Evolutionary conservation across 2,888 invertebrate genomes (phyloP), one percentile per base, ranked within the genome.

Genomic region (Podotricha telesiphe): DNA sequence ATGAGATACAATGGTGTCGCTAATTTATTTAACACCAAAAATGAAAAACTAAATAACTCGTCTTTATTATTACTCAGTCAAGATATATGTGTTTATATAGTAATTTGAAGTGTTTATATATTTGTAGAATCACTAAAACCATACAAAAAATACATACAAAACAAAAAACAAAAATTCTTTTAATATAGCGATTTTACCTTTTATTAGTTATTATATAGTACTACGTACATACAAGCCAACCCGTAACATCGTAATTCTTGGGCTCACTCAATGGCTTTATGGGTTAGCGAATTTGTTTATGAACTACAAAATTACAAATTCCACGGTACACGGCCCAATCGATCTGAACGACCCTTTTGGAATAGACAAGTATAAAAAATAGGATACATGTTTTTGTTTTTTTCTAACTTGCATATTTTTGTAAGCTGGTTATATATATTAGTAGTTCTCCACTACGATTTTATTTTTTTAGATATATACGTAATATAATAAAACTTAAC

Each of bases 261-360:
- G 37, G 59, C 63, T 65, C 71, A 68, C 72, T 69, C 74, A 75
- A 78, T 77, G 74, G 78, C 75, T 80, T 80, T 78, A 79, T 77
- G 78, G 75, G 69, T 79, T 77, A 74, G 68, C 77, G 78, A 80
- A 82, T 82, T 81, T 81, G 81, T 81, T 81, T 82, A 81, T 79
- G 75, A 77, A 76, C 70, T 75, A 74, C 72, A 68, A 73, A 73
- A 77, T 76, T 76, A 78, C 77, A 73, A 76, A 73, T 77, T 75
- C 69, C 72, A 74, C 72, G 72, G 62, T 71, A 73, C 74, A 59
- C 65, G 68, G 69, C 69, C 64, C 59, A 65, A 73, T 69, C 74
- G 67, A 68, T 70, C 70, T 68, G 34, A 55, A 62, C 42, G 47
- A 53, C 50, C 47, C 45, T 64, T 40, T 51, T 51, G 20, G 22